Evolutionary conservation across 2,113 vertebrate species (phyloP), one percentile per base, ranked within the genome.

Genomic region (Pterocles burchelli): DNA sequence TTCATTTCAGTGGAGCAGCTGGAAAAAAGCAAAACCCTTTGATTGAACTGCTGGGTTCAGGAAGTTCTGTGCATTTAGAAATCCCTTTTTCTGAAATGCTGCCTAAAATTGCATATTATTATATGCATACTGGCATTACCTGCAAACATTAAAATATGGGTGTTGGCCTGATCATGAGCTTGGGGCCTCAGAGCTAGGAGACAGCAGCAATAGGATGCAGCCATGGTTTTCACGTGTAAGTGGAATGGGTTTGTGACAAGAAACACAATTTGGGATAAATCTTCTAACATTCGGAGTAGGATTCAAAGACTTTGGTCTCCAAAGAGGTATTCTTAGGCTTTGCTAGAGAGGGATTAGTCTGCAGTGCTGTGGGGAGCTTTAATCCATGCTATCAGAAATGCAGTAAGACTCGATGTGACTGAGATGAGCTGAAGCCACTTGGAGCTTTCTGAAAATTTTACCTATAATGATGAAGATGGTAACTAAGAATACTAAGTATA

Each of bases 161-260:
- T 46, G 7, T 28, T 58, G n/a, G 11, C 29, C 36, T 8, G 28
- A 1, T 11, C 19, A 11, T 25, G 5, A 36, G 0, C 0, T 3
- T 41, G 65, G 8, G n/a, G 13, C 41, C 41, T 65, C 19, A 20
- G 46, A 51, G 34, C 55, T 21, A 18, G 48, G 43, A 76, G 57
- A 7, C 6, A 43, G 62, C 14, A 24, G 62, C 26, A 66, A 5
- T 75, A 36, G 36, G 29, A 71, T 63, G 36, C 31, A 86, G 33
- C 18, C 10, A 7, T 34, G 33, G 62, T 36, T 79, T 74, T 78
- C 24, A 36, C 61, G 12, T 75, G 1, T 38, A 66, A 75, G 48
- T 29, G 41, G 11, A 57, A 24, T 43, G 33, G 17, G 24, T 52
- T 57, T 85, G 26, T 83, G 76, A 31, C 36, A 82, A 88, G 57